phyloP scores from a whole-genome alignment of 2,888 invertebrate species.

The Labia minor region DNA sequence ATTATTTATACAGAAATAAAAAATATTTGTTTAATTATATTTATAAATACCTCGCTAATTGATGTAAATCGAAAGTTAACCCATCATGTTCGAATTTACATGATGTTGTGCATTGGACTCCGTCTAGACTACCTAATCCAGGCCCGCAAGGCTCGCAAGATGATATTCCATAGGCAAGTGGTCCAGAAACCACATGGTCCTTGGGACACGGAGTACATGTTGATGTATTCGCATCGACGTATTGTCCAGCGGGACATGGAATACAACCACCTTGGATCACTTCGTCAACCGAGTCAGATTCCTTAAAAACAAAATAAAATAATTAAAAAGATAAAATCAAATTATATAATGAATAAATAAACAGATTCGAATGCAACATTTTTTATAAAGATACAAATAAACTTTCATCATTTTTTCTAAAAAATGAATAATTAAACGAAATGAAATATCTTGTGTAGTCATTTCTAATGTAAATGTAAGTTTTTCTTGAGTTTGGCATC shows the following conservation, averaged over 20 bases:
- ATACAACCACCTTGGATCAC: slow-evolving; percentile 36
- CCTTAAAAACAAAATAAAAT: too few species aligned
- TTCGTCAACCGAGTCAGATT: slow-evolving; percentile 18
- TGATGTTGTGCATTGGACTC: slow-evolving; percentile 37
- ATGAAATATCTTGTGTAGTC: too few species aligned
- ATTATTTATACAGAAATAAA: not conserved
- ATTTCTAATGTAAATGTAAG: too few species aligned
- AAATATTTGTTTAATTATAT: too few species aligned
- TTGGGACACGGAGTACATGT: slow-evolving; percentile 39
- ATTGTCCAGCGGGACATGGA: slow-evolving; percentile 43
- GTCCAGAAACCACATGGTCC: slow-evolving; percentile 33
- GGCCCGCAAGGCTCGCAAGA: slow-evolving; percentile 41
- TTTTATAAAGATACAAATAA: too few species aligned
- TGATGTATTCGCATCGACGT: slow-evolving; percentile 34
- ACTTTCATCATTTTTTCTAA: too few species aligned
- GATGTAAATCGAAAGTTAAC: slow-evolving; percentile 25
- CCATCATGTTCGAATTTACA: slow-evolving; percentile 34
- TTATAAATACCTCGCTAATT: slow-evolving; percentile 23
- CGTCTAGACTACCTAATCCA: slow-evolving; percentile 36
- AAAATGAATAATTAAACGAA: too few species aligned
- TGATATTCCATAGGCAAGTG: slow-evolving; percentile 33
- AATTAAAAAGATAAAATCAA: not conserved
- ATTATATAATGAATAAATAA: not conserved
- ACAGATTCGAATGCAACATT: too few species aligned
- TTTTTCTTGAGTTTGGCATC: too few species aligned